Conservation (phyloP, 2,797 vertebrate genomes). For the Acanthornis magna region DNA sequence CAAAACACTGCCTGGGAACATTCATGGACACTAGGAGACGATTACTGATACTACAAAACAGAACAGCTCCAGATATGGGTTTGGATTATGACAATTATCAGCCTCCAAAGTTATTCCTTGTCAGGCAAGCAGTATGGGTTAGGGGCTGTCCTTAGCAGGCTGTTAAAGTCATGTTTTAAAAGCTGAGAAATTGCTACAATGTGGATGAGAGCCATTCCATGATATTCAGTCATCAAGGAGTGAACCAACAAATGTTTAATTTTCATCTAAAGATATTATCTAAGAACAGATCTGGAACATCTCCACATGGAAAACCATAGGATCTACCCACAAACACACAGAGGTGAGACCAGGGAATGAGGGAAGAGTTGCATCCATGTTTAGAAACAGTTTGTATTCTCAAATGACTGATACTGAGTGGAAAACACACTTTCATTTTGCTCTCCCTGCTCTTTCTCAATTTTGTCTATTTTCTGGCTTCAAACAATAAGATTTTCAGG, state of each 20-base stretch:
- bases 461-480: not conserved
- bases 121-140: too few species aligned
- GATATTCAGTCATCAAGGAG: not conserved
- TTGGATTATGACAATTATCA: not conserved
- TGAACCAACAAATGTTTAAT: not conserved
- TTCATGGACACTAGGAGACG: accelerated
- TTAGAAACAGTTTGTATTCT: not conserved
- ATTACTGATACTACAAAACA: not conserved
- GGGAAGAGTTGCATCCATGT: accelerated
- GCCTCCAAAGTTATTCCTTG: not conserved
- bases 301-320: not conserved
- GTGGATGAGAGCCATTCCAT: not conserved
- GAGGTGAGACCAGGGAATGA: not conserved
- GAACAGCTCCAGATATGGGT: not conserved
- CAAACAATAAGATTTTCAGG: not conserved
- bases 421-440: not conserved
- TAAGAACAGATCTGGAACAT: not conserved
- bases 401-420: not conserved
- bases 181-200: not conserved
- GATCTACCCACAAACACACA: not conserved
- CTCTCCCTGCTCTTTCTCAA: not conserved
- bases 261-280: not conserved
- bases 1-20: not conserved
- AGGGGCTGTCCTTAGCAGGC: not conserved
- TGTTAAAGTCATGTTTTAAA: not conserved